Evolutionary conservation across 1,140 invertebrate species (phyloP), one percentile per base, ranked within the genome.

Genomic region (Drosophila jambulina): DNA sequence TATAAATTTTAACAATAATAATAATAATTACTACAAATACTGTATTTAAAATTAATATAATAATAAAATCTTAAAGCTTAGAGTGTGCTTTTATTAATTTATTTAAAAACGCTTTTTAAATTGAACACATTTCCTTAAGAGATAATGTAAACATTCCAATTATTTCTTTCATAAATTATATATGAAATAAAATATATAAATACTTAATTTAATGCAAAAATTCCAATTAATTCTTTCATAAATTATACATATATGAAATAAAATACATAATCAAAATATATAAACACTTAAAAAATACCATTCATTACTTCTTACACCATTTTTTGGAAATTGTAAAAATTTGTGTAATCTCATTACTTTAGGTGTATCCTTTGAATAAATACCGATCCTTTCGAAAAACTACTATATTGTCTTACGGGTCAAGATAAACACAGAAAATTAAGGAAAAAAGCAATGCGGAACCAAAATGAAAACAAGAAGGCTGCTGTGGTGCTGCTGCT

Each of bases 401-500:
- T 15, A 21, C 12, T 15, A 9, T 32, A 9, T 19, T 21, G n/a
- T 19, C 49, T 36, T 36, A 80, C 64, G 38, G 42, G 43, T 58
- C 62, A 53, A 63, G 48, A 57, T 40, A 51, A 43, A 61, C 38
- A 60, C 51, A 17, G 8, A 6, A 10, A 13, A 48, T 34, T 45
- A 62, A 54, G 13, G 13, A 61, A 48, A 23, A 21, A 54, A 58
- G 12, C 59, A 34, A 29, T 38, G 25, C 54, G 56, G 32, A 54
- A 45, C 46, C 12, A 43, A 69, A 54, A 61, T 56, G 43, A 69
- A 45, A 79, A 86, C 82, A 71, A 72, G 83, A 36, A 54, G 13
- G 21, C 51, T 36, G 51, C 25, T 46, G 27, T 21, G 49, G n/a
- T 51, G 51, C 17, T 7, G 48, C 27, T 53, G 27, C 19, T 25